Conservation (phyloP, 2,113 vertebrate genomes). For the western clawed frog (Xenopus tropicalis) region DNA sequence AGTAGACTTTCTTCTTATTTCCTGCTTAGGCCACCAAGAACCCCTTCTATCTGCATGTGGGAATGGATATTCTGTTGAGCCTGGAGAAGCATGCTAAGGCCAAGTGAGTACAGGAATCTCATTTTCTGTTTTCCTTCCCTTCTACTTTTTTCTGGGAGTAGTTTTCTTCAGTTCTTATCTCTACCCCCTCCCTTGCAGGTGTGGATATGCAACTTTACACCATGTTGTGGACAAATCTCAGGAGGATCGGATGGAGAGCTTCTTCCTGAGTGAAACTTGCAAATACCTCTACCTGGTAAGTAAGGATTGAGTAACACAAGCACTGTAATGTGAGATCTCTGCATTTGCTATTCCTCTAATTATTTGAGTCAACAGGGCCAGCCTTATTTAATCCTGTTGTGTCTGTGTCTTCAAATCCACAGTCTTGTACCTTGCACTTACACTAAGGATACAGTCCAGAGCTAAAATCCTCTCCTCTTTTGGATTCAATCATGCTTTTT, state of each 20-base stretch:
- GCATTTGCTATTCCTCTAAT: too few relatives aligned
- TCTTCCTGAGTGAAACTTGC: constrained; percentile 97
- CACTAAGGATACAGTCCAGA: too few relatives aligned
- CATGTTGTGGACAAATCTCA: constrained; percentile 96
- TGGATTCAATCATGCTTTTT: too few relatives aligned
- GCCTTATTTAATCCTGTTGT: too few relatives aligned
- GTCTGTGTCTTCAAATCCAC: too few relatives aligned
- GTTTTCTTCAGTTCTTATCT: background rate
- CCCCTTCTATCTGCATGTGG: constrained; percentile 97
- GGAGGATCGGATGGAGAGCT: constrained; percentile 98
- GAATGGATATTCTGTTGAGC: constrained; percentile 97
- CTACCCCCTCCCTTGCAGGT: constrained; percentile 62
- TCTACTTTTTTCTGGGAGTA: background rate
- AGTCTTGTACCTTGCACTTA: too few relatives aligned
- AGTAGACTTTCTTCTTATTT: background rate
- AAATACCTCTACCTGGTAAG: constrained; percentile 95
- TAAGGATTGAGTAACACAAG: constrained; percentile 15
- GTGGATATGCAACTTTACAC: constrained; percentile 94
- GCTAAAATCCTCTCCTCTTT: too few relatives aligned
- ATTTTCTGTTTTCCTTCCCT: background rate
- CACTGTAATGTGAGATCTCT: too few relatives aligned
- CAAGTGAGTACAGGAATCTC: constrained; percentile 65
- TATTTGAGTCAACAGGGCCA: too few relatives aligned
- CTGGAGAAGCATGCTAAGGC: constrained; percentile 95
- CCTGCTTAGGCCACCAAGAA: constrained; percentile 93